Base-by-base conservation (phyloP, 1,140 invertebrate genomes). In the Batillaria attramentaria region DNA sequence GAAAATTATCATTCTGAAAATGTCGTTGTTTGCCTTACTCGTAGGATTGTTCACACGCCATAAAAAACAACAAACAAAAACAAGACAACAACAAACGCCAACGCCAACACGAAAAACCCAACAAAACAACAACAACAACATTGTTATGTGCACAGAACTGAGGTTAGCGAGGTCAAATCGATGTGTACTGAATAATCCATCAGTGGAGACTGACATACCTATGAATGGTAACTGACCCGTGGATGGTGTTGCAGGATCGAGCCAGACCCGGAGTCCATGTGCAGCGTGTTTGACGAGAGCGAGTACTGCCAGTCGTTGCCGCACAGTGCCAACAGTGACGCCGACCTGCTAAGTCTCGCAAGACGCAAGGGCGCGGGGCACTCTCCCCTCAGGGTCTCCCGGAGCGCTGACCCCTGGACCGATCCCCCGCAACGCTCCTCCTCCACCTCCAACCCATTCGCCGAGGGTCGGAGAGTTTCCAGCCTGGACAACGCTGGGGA, bases 221-320 rank as follows among this genome's bases (percentile, higher is more conserved):
- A n/a, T n/a, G n/a, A n/a, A n/a, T n/a, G 31, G 10, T n/a, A 39
- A 62, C 3, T 62, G 41, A 28, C 35, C 42, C 8, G 13, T 54
- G 20, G 28, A n/a, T 20, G n/a, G 16, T 13, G 73, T 80, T 84
- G 2, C 82, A 89, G 88, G 46, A 84, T 87, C 66, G 88, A 89
- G 35, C 79, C 84, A 10, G 88, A 88, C 50, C 84, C 83, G 4
- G 88, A 89, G 66, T 87, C 87, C 1, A 85, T 84, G 41, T 83
- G 85, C 75, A 86, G 87, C 72, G 82, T 88, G 43, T 87, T 84
- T 73, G 87, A 87, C 18, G 37, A 42, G 79, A 85, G 39, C 70
- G 84, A 77, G 78, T 83, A 37, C 73, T 82, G 82, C 16, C 74
- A 83, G 20, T 85, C 85, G 2, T 60, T 88, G 39, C 84, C 85